Percentiles rank a stretch among this genome's conserved stretches.
Conservation (phyloP, 1,140 invertebrate genomes). For the Ridgeia piscesae region DNA sequence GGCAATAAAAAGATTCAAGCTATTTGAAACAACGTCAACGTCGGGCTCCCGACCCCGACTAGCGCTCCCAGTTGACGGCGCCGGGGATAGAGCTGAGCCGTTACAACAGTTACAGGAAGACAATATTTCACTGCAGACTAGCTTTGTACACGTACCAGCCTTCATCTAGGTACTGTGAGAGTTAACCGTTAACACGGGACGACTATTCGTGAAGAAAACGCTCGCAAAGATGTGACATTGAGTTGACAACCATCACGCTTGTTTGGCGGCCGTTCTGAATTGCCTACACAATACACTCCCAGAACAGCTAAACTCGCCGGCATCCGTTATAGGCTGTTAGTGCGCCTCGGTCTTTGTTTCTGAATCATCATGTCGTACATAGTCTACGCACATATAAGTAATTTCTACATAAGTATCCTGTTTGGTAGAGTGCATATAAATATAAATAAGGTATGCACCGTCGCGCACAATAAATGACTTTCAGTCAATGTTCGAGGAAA, state of each 20-base stretch:
- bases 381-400: neutral
- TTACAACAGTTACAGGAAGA: neutral
- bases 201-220: neutral
- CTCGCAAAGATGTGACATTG: neutral
- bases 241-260: neutral
- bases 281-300: neutral
- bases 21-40: no score
- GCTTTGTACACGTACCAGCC: neutral
- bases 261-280: neutral
- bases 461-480: neutral
- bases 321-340: neutral
- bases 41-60: neutral
- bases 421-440: neutral
- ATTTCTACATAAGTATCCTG: neutral
- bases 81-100: neutral
- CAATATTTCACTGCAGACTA: neutral
- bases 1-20: no score
- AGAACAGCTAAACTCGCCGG: neutral
- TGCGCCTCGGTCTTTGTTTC: neutral
- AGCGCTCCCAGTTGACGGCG: neutral
- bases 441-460: neutral
- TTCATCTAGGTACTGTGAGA: neutral
- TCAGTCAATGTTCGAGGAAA: neutral
- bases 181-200: neutral
- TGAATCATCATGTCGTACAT: neutral